Conservation (phyloP, 2,888 invertebrate genomes). For the Hirtodrosophila histrioides region DNA sequence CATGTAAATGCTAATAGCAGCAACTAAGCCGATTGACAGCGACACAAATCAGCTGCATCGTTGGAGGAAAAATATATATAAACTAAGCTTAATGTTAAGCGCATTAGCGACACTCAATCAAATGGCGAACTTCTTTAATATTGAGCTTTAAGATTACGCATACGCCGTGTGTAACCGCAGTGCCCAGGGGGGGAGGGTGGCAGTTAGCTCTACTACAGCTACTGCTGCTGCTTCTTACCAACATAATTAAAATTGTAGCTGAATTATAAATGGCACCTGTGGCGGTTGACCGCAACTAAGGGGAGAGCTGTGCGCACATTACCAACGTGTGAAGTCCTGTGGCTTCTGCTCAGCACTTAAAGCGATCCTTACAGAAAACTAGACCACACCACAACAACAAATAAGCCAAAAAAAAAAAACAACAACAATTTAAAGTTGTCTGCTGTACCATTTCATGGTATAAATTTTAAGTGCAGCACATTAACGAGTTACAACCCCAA, state of each 20-base stretch:
- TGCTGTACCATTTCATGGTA: constrained; percentile 60
- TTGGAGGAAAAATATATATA: background rate
- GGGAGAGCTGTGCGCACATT: constrained; percentile 48
- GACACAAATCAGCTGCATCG: constrained; percentile 9
- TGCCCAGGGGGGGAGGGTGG: background rate
- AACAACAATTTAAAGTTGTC: constrained; percentile 65
- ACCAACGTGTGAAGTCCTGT: constrained; percentile 56
- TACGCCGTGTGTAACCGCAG: constrained; percentile 48
- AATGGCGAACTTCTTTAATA: constrained; percentile 21
- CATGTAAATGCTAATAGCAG: constrained; percentile 49
- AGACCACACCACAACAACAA: constrained; percentile 15
- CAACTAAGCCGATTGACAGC: constrained; percentile 41
- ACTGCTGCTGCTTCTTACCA: constrained; percentile 47
- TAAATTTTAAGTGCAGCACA: constrained; percentile 77
- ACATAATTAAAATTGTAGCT: constrained; percentile 75
- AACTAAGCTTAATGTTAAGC: constrained; percentile 20
- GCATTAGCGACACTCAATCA: constrained; percentile 37
- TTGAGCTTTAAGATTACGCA: constrained; percentile 45
- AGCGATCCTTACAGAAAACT: constrained; percentile 36
- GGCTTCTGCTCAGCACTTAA: constrained; percentile 62
- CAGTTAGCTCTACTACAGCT: constrained; percentile 5
- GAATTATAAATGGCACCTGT: constrained; percentile 76
- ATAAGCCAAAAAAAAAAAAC: constrained; percentile 19
- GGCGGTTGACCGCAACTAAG: constrained; percentile 69
- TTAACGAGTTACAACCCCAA: constrained; percentile 63